Evolutionary conservation across 2,797 vertebrate genomes (phyloP), one percentile per base, ranked within the genome.

Genomic region (Sebastiscus albofasciatus): DNA sequence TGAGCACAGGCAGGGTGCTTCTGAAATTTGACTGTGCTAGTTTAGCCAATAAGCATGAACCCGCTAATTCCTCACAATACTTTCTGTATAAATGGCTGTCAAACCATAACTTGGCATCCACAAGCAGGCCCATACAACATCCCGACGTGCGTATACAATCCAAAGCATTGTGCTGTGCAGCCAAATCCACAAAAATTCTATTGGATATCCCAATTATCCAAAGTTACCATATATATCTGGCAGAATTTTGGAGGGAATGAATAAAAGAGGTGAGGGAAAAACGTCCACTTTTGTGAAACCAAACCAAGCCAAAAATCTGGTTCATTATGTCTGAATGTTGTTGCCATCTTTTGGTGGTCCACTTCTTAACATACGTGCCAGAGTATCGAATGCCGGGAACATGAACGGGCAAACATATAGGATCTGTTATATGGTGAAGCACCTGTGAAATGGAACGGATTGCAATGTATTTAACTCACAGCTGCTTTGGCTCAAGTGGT

Each of bases 401-500:
- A 36, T 12, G 4, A 69, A 52, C 31, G 16, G 52, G 33, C 11
- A 36, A 60, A 64, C 42, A 27, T 52, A 39, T 62, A 49, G 24
- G 6, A 24, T 60, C 22, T 65, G 10, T 67, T 72, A 64, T 59
- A 42, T 72, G 22, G 29, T 46, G 14, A 69, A 55, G 58, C 59
- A 69, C 31, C 26, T 72, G 56, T 72, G 36, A 75, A 72, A 64
- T 64, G 22, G 20, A 76, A 74, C 31, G 14, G 8, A 84, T 79
- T 77, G n/a, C 10, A 64, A 13, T 70, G 27, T 74, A 54, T 81
- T 72, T 68, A 69, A 62, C 68, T 72, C 54, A 56, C 31, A 59
- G 59, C 64, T 80, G 59, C 68, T 65, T 72, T 75, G 67, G 75
- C 78, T 83, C 11, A 4, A 81, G 56, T 72, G 52, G 18, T 60